These are phyloP conservation scores for Melierax canorus DNA, from an alignment of 2,113 vertebrate genomes.

Conservation along the genomic window DNA sequence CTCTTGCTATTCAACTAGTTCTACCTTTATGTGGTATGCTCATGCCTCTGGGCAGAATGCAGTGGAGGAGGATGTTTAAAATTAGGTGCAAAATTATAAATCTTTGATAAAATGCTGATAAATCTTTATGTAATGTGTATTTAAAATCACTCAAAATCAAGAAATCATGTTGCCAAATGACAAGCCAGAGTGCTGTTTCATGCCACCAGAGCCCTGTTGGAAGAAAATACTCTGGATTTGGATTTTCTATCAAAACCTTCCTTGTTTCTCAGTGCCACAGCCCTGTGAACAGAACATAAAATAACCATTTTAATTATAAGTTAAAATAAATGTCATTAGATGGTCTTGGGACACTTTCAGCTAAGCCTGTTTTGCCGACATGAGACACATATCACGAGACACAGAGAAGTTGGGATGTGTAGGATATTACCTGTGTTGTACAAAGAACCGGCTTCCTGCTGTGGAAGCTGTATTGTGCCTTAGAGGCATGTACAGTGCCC, in stretches of 20 bases:
- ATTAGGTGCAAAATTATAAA: not conserved
- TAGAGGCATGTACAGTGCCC: not conserved
- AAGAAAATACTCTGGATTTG: not conserved
- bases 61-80: not conserved
- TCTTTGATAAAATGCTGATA: not conserved
- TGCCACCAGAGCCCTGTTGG: not conserved
- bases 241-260: not conserved
- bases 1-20: not conserved
- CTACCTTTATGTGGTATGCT: not conserved
- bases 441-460: not conserved
- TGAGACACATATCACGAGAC: accelerated
- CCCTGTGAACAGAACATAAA: not conserved
- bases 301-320: not conserved
- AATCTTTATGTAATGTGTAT: not conserved
- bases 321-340: not conserved
- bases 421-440: not conserved
- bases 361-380: not conserved
- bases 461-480: not conserved
- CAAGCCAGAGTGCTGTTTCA: not conserved
- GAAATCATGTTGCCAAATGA: not conserved
- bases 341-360: not conserved
- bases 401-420: not conserved
- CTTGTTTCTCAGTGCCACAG: not conserved
- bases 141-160: not conserved
- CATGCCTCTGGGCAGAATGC: not conserved